Percentiles rank a stretch among this genome's conserved stretches.
Evolutionary conservation across 2,797 vertebrate genomes (phyloP).

Genomic region (Anolis apletophallus): DNA sequence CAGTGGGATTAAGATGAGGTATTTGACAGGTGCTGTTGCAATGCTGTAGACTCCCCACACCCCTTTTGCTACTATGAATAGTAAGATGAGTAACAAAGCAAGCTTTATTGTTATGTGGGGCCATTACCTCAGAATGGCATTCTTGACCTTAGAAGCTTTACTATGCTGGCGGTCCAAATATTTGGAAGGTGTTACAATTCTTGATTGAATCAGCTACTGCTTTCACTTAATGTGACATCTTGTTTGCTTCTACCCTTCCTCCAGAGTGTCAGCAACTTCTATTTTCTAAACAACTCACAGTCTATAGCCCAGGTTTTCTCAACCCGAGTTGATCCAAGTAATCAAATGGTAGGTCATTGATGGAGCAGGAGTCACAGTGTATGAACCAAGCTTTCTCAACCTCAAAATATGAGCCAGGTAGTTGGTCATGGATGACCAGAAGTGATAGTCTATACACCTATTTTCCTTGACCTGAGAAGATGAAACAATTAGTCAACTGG

Average conservation of each 20-base stretch:
- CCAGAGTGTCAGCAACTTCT: not conserved
- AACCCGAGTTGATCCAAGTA: not conserved
- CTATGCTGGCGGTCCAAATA: slow-evolving; percentile 41
- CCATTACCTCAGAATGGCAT: slow-evolving; percentile 36
- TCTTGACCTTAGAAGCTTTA: slow-evolving; percentile 47
- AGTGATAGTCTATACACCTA: too few species aligned
- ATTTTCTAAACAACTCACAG: not conserved
- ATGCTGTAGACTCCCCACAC: not conserved
- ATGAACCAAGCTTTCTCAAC: too few species aligned
- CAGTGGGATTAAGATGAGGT: slow-evolving; percentile 55
- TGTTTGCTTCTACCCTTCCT: not conserved
- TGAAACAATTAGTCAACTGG: too few species aligned
- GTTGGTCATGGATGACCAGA: too few species aligned
- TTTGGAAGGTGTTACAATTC: slow-evolving; percentile 38
- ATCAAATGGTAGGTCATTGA: too few species aligned
- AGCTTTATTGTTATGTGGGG: slow-evolving; percentile 44
- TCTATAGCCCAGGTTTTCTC: not conserved
- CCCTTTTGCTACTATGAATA: slow-evolving; percentile 42
- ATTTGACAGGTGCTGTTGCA: slow-evolving; percentile 70
- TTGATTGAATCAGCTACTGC: not conserved
- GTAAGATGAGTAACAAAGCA: slow-evolving; percentile 53
- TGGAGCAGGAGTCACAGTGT: too few species aligned
- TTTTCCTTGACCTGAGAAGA: too few species aligned
- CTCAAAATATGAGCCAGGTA: too few species aligned
- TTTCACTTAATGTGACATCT: not conserved